Base-by-base conservation (phyloP, 2,888 invertebrate genomes). In the Phengaris arion region DNA sequence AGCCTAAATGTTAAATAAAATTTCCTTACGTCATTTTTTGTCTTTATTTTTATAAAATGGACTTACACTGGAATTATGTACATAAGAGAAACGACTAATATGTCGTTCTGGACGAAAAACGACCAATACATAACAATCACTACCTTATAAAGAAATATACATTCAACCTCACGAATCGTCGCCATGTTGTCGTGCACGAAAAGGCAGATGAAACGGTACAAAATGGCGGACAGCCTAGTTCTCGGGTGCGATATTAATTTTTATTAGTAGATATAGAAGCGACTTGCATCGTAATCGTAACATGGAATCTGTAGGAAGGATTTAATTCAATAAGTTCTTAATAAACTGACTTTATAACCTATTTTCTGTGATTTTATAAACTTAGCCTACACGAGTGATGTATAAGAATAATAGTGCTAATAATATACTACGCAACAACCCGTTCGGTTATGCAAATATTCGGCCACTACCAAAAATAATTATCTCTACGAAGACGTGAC, bases 41-140 rank as follows among this genome's bases (percentile, higher is more conserved):
- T 72, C 12, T 72, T 72, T 72, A 72, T 72, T 72, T 54, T 10
- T 72, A 72, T 52, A 72, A 72, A 72, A 72, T 72, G 54, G 35
- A 72, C 72, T 72, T 72, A 72, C 22, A 72, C 22, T 1, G 2
- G 10, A 72, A 54, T 52, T 22, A 15, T 72, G 72, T 72, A 72
- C 52, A 72, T 22, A 7, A 54, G 70, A 35, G 35, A 35, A 35
- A 35, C 72, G 54, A 72, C 54, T 48, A 22, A 54, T 1, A 22
- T n/a, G 51, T 35, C 48, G 54, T 8, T 7, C 10, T 72, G 72
- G 72, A 72, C 72, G 72, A 72, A 72, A 72, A 52, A 15, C 46
- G 70, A 48, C 51, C 72, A 22, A 15, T 70, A 52, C 48, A 35
- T 54, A 54, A 52, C 72, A 52, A 22, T 68, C 45, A 54, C 70